These are phyloP conservation scores for Montipora sp. DNA, from an alignment of 64 coral and sea anemone species.

Conservation along the genomic window DNA sequence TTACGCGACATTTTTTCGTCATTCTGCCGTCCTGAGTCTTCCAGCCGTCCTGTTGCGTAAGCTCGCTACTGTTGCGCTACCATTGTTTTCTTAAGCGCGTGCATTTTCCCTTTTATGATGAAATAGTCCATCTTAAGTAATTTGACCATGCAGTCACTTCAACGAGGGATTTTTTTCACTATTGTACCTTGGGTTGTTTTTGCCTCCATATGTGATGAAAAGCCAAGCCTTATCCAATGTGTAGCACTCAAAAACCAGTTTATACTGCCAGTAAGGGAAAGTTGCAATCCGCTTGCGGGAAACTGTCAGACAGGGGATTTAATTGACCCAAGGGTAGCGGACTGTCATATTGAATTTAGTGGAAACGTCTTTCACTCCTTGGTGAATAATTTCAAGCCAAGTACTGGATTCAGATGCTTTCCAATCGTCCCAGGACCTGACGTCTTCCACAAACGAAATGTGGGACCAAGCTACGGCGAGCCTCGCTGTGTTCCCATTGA, in stretches of 20 bases:
- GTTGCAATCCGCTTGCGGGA: slow-evolving; percentile 82
- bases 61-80: not conserved
- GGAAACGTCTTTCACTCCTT: slow-evolving; percentile 52
- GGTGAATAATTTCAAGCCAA: slow-evolving; percentile 19
- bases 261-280: slow-evolving; percentile 64
- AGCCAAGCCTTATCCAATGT: slow-evolving; percentile 84
- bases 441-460: slow-evolving; percentile 76
- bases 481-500: slow-evolving; percentile 27
- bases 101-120: slow-evolving; percentile 22
- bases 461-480: slow-evolving; percentile 40
- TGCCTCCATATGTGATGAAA: slow-evolving; percentile 69
- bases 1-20: too few relatives aligned
- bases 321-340: slow-evolving; percentile 71
- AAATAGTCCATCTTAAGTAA: not conserved
- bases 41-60: too few relatives aligned
- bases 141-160: not conserved
- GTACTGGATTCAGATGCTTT: slow-evolving; percentile 55
- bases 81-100: not conserved
- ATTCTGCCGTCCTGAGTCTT: too few relatives aligned
- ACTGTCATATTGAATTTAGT: slow-evolving; percentile 41
- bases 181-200: slow-evolving; percentile 6
- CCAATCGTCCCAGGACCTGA: slow-evolving; percentile 49
- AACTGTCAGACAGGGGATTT: slow-evolving; percentile 85
- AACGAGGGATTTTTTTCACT: not conserved
- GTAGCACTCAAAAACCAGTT: slow-evolving; percentile 88